These are phyloP conservation scores for Panagrolaimus sp. DNA, from an alignment of 1,140 invertebrate species.

Conservation along the genomic window DNA sequence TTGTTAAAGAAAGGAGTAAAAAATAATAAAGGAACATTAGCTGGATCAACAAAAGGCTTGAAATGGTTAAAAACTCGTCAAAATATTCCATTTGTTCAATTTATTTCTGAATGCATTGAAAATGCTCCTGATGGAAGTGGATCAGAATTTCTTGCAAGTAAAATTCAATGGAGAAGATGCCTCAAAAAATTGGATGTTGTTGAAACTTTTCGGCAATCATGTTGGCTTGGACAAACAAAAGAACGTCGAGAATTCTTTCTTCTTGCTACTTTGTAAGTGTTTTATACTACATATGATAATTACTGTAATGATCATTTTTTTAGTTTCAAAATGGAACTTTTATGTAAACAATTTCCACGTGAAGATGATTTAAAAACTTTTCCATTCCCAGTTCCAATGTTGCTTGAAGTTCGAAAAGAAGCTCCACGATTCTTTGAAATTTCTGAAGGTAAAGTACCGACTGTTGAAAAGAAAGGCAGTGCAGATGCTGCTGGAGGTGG, in stretches of 20 bases:
- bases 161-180: constrained; percentile 1
- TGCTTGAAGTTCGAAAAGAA: constrained; percentile 3
- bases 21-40: not conserved
- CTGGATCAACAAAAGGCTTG: not conserved
- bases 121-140: not conserved
- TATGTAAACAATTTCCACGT: not conserved
- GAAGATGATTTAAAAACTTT: constrained; percentile 2
- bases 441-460: too few species aligned
- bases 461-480: too few species aligned
- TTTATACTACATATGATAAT: not conserved
- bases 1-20: constrained; percentile 4
- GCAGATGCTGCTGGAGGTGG: too few species aligned
- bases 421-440: not conserved
- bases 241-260: constrained; percentile 14
- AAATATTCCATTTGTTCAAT: not conserved
- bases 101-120: not conserved
- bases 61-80: not conserved
- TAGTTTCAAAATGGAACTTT: not conserved
- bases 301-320: not conserved
- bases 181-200: constrained; percentile 10
- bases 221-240: not conserved
- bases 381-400: not conserved
- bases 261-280: constrained; percentile 5
- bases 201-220: constrained; percentile 12
- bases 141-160: not conserved